Conservation (phyloP, 1,140 invertebrate species). For the Pristionchus pacificus region DNA sequence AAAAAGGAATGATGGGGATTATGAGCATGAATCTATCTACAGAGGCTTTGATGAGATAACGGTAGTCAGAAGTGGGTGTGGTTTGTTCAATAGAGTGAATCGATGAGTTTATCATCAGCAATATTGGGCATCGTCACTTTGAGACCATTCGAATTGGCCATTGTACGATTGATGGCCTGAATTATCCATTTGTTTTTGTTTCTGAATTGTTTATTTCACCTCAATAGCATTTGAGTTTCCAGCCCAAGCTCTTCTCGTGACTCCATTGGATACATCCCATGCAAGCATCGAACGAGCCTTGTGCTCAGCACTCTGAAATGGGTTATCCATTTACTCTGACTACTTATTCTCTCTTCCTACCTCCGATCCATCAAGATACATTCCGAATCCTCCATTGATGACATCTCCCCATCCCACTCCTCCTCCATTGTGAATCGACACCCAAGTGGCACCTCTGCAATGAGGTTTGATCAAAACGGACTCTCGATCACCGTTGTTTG, state of each 20-base stretch:
- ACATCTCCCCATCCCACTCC: constrained; percentile 72
- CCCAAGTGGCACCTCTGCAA: constrained; percentile 71
- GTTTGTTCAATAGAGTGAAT: no score
- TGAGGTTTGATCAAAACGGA: background rate
- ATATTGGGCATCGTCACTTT: constrained; percentile 45
- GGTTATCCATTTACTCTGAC: constrained; percentile 4
- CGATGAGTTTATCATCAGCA: constrained; percentile 40
- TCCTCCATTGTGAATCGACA: constrained; percentile 70
- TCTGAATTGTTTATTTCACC: background rate
- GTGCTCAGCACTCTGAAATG: constrained; percentile 60
- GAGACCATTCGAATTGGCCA: constrained; percentile 34
- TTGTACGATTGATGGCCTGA: constrained; percentile 43
- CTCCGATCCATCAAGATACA: constrained; percentile 67
- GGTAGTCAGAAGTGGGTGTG: no score
- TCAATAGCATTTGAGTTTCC: constrained; percentile 47
- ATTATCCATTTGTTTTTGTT: background rate
- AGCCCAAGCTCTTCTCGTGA: constrained; percentile 56
- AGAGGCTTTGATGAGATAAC: no score
- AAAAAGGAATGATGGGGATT: no score
- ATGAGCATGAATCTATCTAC: no score
- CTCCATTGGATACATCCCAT: constrained; percentile 72
- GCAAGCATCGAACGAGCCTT: constrained; percentile 63
- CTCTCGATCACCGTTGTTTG: no score
- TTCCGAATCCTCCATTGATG: constrained; percentile 70
- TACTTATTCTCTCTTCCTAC: constrained; percentile 50